phyloP scores from a whole-genome alignment of 1,140 invertebrate species.

The Araneus ventricosus region DNA sequence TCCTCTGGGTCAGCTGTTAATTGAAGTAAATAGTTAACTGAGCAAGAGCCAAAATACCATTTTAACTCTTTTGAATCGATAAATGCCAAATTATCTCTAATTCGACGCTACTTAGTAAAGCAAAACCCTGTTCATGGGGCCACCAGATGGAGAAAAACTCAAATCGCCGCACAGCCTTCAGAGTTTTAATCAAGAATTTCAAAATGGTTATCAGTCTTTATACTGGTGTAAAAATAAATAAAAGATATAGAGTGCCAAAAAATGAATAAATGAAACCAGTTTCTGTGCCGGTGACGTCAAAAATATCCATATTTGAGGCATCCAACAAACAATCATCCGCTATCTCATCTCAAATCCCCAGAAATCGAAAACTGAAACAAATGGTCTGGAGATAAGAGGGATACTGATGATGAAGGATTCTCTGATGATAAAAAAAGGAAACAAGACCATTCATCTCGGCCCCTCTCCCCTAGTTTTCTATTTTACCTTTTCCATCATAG shows the following conservation, averaged over 20 bases:
- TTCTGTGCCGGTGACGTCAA: neutral
- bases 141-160: too few species aligned
- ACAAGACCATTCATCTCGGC: neutral
- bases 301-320: neutral
- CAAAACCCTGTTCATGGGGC: too few species aligned
- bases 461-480: neutral
- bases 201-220: too few species aligned
- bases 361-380: constrained; percentile 20
- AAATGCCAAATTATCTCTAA: too few species aligned
- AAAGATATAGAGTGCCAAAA: neutral
- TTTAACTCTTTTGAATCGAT: too few species aligned
- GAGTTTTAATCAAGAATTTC: too few species aligned
- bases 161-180: too few species aligned
- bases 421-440: neutral
- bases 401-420: neutral
- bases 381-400: neutral
- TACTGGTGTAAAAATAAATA: neutral
- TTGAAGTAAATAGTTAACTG: too few species aligned
- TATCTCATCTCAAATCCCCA: neutral
- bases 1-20: too few species aligned
- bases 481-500: neutral
- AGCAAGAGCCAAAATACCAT: too few species aligned
- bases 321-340: neutral
- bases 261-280: neutral
- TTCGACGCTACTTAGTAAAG: too few species aligned